Evolutionary conservation across 2,113 vertebrate genomes (phyloP), one percentile per base, ranked within the genome.

Genomic region (Noturus placidus): DNA sequence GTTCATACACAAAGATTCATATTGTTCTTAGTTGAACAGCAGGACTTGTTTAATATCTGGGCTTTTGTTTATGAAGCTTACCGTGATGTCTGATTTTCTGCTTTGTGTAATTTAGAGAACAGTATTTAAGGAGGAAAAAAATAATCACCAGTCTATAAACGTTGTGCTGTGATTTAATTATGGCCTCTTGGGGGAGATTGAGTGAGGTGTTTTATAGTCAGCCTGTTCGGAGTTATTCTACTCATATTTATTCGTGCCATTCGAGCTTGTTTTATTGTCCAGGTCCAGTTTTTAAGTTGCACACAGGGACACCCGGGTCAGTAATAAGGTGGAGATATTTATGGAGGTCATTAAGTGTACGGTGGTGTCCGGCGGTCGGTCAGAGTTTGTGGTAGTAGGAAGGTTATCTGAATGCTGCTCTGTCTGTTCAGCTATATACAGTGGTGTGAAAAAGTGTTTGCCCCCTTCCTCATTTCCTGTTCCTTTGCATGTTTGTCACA

Each of bases 311-410:
- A 83, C 87, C 61, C 52, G n/a, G 85, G 86, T 82, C 87, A 81
- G 82, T 89, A 82, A 91, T 38, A 89, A 69, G 76, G 54, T 50
- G 57, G 63, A 69, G 90, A 90, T 91, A 87, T 92, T 93, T 91
- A 91, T 87, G 7, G 83, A 86, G 86, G 74, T 78, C 81, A 83
- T 91, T 93, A 90, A 77, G 57, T 89, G 85, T 88, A 82, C 84
- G 77, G 82, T 63, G 72, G 89, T 93, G 88, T 91, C 86, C 72
- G 56, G 33, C 46, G 76, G 89, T 80, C 46, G 76, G 89, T 80
- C 89, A 88, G 87, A 80, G 89, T 93, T 89, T 93, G 91, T 90
- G 86, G 80, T 82, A 83, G 82, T 84, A 89, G 87, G 87, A 80
- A 77, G 70, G 88, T 80, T 77, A 83, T 81, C 46, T 30, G n/a